These are phyloP conservation scores for Xestia rhomboidea DNA, from an alignment of 2,888 invertebrate genomes.

Conservation along the genomic window DNA sequence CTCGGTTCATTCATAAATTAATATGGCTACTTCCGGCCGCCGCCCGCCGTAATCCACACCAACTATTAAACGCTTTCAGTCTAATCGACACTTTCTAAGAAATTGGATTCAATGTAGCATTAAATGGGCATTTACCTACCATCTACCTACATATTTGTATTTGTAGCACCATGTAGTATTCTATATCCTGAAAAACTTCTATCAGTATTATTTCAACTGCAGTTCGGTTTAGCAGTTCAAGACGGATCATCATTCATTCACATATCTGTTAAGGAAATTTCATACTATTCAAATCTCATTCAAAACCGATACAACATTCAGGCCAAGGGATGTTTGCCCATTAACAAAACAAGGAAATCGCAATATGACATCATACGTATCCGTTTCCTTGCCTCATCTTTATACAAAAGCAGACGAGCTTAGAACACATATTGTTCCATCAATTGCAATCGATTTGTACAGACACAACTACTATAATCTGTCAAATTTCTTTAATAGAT, in stretches of 20 bases:
- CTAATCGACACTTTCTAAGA: slow-evolving; percentile 62
- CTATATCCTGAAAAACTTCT: not conserved
- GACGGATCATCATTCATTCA: not conserved
- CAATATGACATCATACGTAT: slow-evolving; percentile 54
- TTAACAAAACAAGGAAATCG: slow-evolving; percentile 64
- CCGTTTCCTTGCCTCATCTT: slow-evolving; percentile 53
- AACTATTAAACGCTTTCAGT: slow-evolving; percentile 65
- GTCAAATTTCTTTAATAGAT: no score
- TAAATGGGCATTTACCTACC: not conserved
- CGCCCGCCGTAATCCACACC: slow-evolving; percentile 73
- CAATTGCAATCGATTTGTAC: slow-evolving; percentile 12
- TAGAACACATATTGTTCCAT: slow-evolving; percentile 22
- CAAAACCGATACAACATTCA: slow-evolving; percentile 50
- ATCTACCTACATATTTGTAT: slow-evolving; percentile 1
- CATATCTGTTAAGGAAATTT: slow-evolving; percentile 4
- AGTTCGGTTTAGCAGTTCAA: not conserved
- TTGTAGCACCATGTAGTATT: not conserved
- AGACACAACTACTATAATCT: no score
- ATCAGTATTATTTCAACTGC: not conserved
- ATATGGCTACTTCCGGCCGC: slow-evolving; percentile 84
- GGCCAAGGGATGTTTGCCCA: slow-evolving; percentile 60
- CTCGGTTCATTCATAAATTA: slow-evolving; percentile 82
- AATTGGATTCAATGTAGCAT: slow-evolving; percentile 40
- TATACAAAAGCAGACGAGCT: slow-evolving; percentile 28
- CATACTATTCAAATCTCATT: slow-evolving; percentile 10